Conservation (phyloP, 2,888 invertebrate genomes). For the Hanleya hanleyi region DNA sequence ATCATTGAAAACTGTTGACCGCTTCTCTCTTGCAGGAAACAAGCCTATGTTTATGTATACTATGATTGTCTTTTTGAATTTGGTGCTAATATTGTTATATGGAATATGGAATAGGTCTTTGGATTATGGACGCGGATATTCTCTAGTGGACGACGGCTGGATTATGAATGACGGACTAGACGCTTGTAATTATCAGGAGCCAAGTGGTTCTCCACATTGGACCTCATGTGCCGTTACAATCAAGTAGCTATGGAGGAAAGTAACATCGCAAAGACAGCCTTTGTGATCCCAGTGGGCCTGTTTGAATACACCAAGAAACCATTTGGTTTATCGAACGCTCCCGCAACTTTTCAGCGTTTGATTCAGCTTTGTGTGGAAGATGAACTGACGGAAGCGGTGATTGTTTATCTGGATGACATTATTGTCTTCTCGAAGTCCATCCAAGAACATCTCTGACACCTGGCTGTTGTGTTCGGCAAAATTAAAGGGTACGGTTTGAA, state of each 20-base stretch:
- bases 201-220: neutral
- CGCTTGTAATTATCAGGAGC: neutral
- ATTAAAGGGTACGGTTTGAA: constrained; percentile 1
- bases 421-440: neutral
- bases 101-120: no score
- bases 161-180: no score
- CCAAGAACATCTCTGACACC: neutral
- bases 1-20: no score
- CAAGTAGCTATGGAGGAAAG: neutral
- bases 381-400: neutral
- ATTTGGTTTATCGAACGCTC: neutral
- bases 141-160: no score
- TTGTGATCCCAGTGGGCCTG: neutral
- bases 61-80: no score
- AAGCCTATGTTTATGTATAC: no score
- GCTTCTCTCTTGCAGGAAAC: no score
- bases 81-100: no score
- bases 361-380: neutral
- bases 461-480: neutral
- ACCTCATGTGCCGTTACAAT: neutral
- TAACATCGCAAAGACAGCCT: neutral
- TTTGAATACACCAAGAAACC: neutral
- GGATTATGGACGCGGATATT: no score
- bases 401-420: neutral
- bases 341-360: neutral